Conservation (phyloP, 2,888 invertebrate genomes). For the Drosophila anceps region DNA sequence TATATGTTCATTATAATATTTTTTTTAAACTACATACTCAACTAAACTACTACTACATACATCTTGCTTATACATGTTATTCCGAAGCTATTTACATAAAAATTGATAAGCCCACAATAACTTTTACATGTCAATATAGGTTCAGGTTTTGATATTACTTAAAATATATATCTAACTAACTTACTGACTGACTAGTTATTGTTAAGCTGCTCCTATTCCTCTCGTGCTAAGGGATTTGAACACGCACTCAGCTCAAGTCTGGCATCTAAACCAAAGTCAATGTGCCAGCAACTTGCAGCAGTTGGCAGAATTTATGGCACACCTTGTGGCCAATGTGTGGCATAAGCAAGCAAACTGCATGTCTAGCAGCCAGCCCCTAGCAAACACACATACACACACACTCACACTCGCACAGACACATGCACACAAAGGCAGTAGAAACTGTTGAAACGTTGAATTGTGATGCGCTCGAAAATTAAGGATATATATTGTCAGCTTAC, state of each 20-base stretch:
- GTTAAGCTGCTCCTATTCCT: background rate
- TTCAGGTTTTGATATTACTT: background rate
- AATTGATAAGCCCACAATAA: too few relatives aligned
- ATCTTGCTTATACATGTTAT: too few relatives aligned
- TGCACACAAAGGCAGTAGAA: background rate
- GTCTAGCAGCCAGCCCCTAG: constrained; percentile 29
- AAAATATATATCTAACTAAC: background rate
- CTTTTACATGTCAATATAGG: too few relatives aligned
- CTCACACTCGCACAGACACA: background rate
- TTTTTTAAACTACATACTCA: too few relatives aligned
- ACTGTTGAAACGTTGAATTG: constrained; percentile 52
- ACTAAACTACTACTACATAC: too few relatives aligned
- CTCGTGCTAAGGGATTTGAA: background rate
- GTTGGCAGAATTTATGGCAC: constrained; percentile 54
- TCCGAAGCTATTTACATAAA: too few relatives aligned
- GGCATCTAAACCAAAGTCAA: constrained; percentile 17
- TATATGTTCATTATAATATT: too few relatives aligned
- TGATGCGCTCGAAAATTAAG: constrained; percentile 61
- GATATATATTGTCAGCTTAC: constrained; percentile 82
- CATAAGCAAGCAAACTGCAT: constrained; percentile 39
- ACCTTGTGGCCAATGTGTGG: constrained; percentile 38
- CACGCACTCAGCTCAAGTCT: constrained; percentile 20
- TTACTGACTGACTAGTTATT: background rate
- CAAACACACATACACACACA: constrained; percentile 11
- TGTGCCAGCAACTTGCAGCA: constrained; percentile 4